Conservation (phyloP, 2,888 invertebrate species). For the Agrotis puta region DNA sequence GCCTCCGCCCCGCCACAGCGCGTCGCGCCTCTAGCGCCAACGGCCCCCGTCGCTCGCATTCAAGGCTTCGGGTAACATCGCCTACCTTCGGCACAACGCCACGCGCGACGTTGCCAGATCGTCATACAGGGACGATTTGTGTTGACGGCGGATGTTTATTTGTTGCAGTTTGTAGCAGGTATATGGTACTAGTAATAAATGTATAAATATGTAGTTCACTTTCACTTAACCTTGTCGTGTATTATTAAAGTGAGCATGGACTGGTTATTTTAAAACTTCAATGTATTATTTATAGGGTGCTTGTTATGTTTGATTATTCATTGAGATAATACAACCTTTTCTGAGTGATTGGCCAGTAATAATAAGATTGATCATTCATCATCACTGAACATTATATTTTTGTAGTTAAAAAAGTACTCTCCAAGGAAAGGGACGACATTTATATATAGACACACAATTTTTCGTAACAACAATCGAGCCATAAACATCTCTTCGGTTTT, state of each 20-base stretch:
- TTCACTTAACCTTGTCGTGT: slow-evolving; percentile 43
- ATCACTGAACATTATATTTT: not conserved
- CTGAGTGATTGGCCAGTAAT: no score
- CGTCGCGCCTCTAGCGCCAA: slow-evolving; percentile 15
- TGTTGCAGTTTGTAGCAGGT: slow-evolving; percentile 37
- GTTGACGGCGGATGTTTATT: slow-evolving; percentile 49
- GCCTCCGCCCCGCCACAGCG: slow-evolving; percentile 34
- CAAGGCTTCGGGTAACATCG: slow-evolving; percentile 47
- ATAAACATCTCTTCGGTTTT: not conserved
- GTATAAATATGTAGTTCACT: slow-evolving; percentile 28
- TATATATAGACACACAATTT: no score
- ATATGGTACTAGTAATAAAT: slow-evolving; percentile 27
- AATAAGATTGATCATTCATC: not conserved
- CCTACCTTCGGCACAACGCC: slow-evolving; percentile 37
- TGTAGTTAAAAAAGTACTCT: not conserved
- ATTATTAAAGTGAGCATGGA: slow-evolving; percentile 25
- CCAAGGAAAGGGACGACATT: not conserved
- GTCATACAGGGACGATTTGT: slow-evolving; percentile 32
- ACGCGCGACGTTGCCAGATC: slow-evolving; percentile 54
- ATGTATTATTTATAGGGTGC: slow-evolving; percentile 10
- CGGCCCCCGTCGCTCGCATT: slow-evolving; percentile 26
- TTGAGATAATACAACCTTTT: not conserved
- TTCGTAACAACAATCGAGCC: not conserved
- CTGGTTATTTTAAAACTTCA: slow-evolving; percentile 34
- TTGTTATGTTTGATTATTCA: not conserved